Base-by-base conservation (phyloP, 2,113 vertebrate species). In the Herpetotheres cachinnans region DNA sequence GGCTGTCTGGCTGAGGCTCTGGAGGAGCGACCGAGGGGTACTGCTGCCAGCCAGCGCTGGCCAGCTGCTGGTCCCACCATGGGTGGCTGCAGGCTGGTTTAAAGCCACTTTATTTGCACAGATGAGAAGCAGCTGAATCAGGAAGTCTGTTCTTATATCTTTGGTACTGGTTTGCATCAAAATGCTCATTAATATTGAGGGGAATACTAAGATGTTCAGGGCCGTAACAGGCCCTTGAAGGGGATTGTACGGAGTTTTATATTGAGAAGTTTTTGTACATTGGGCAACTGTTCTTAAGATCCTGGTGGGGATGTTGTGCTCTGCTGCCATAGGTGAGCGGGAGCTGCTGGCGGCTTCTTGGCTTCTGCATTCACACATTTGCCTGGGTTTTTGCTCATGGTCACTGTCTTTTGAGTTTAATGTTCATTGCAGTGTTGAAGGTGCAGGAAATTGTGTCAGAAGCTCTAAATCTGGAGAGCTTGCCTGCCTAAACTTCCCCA, bases 351-450 rank as follows among this genome's bases (percentile, higher is more conserved):
- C 54, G 55, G 65, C n/a, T 11, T 27, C 20, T 49, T 47, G 42
- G 59, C 72, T 52, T 69, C 55, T 74, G 22, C 0, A 0, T 69
- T 71, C 52, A 10, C 10, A 4, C 1, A 0, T 50, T 38, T 0
- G 0, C 27, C 63, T 78, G 59, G 36, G 9, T 47, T 86, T 82
- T 69, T 69, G 46, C 29, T 81, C 13, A 0, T 56, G 27, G 6
- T 42, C 2, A 0, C 47, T 84, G n/a, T n/a, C 55, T 40, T 46
- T 7, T 27, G 52, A 78, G 36, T 56, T 58, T 30, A n/a, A n/a
- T 27, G 73, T 56, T 59, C 44, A 7, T 10, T 67, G 49, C 32
- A 15, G 0, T 29, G 15, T 55, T 73, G 87, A 85, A 21, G 49
- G 9, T 65, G 47, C 65, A 85, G 87, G 70, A 82, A 85, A 22